These are phyloP conservation scores for Phymorhynchus buccinoides DNA, from an alignment of 1,140 invertebrate genomes.

Conservation along the genomic window DNA sequence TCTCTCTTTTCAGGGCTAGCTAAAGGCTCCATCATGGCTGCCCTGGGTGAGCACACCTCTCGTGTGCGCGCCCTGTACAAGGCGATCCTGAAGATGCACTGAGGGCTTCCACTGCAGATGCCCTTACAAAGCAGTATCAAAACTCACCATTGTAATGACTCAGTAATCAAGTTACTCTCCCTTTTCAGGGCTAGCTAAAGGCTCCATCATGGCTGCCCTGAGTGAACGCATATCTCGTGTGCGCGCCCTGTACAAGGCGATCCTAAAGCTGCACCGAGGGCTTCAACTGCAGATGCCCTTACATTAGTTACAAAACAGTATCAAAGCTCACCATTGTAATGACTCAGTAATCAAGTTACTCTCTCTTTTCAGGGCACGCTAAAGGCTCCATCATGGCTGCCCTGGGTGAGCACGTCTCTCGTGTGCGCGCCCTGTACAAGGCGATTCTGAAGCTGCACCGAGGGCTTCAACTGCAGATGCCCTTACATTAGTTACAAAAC, in stretches of 20 bases:
- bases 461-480: slow-evolving; percentile 84
- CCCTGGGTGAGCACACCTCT: slow-evolving; percentile 76
- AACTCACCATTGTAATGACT: no score
- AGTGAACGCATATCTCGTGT: slow-evolving; percentile 80
- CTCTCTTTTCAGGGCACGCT: no score
- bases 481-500: no score
- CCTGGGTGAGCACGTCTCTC: slow-evolving; percentile 76
- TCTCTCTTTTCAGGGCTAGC: no score
- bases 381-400: background rate
- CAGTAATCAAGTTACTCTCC: no score
- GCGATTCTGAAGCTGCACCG: slow-evolving; percentile 88
- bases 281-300: slow-evolving; percentile 84
- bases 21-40: slow-evolving; percentile 4
- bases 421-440: slow-evolving; percentile 88
- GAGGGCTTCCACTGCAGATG: slow-evolving; percentile 85
- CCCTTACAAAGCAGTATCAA: no score
- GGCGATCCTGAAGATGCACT: slow-evolving; percentile 87
- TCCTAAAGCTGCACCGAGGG: slow-evolving; percentile 87
- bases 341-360: no score
- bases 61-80: slow-evolving; percentile 88
- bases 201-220: background rate
- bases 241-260: slow-evolving; percentile 87
- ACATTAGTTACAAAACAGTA: no score
- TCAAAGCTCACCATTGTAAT: no score
- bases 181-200: no score